Evolutionary conservation across 2,113 vertebrate species (phyloP).

Genomic region (Lynx canadensis): DNA sequence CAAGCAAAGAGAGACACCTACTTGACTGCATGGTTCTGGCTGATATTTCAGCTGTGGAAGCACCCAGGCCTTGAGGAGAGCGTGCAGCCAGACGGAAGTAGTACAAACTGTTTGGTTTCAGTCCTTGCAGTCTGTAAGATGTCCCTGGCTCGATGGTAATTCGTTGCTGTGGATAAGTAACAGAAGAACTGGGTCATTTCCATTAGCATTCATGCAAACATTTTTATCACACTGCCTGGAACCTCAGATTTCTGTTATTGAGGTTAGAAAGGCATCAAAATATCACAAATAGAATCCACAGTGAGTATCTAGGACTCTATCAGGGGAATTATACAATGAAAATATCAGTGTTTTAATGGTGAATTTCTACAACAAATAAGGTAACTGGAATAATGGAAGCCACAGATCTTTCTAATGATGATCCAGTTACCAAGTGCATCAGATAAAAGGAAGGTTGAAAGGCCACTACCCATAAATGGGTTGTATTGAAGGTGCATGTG

Average conservation of each 20-base stretch:
- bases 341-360: background rate
- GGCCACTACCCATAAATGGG: background rate
- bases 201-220: conserved; percentile 33
- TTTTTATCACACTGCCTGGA: background rate
- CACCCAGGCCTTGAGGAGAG: conserved; percentile 96
- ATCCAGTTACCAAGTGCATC: background rate
- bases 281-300: conserved; percentile 28
- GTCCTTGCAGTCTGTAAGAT: conserved; percentile 94
- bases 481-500: background rate
- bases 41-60: conserved; percentile 97
- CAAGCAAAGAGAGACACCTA: conserved; percentile 93
- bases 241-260: background rate
- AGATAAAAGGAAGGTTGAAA: background rate
- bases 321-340: background rate
- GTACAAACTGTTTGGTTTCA: conserved; percentile 97
- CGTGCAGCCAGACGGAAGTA: conserved; percentile 96
- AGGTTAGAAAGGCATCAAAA: background rate
- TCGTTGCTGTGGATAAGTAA: conserved; percentile 88
- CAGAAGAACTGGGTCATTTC: background rate
- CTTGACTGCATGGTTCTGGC: conserved; percentile 99
- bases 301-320: accelerated
- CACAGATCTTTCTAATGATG: background rate
- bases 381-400: background rate
- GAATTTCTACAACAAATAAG: background rate
- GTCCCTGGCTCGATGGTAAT: conserved; percentile 94